Base-by-base conservation (phyloP, 2,113 vertebrate species). In the Maccullochella peelii region DNA sequence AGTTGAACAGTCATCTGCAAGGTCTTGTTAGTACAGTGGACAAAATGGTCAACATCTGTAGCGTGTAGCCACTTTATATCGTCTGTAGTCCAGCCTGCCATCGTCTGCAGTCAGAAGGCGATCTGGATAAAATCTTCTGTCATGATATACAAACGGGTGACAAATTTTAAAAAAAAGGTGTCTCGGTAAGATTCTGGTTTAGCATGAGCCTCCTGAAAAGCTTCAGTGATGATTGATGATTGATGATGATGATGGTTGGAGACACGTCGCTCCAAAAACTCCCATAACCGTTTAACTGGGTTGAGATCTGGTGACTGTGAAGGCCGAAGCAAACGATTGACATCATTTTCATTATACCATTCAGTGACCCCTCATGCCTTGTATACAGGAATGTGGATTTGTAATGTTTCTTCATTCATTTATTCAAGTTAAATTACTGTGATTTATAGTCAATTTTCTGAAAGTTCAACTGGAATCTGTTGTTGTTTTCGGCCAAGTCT, bases 11-110 rank as follows among this genome's bases (percentile, higher is more conserved):
- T 68, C 30, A 6, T 78, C 42, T 65, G 18, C 36, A 21, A 5
- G 42, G 75, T 75, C 68, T n/a, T 15, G 47, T 77, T 71, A 73
- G 52, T 65, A 50, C 11, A 0, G 38, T 42, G 63, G 40, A 68
- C 65, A 62, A 78, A 40, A 54, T 61, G 74, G 52, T 70, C 38
- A 15, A 55, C n/a, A 36, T 70, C 50, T 71, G 82, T 25, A 38
- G 44, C 16, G 47, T 50, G 71, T 42, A n/a, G 52, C n/a, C 52
- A 73, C 36, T 27, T 9, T 12, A 8, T 57, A 23, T 15, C 66
- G 58, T 44, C 80, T 67, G 40, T 18, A 36, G 72, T 25, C 33
- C 50, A 44, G 66, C 55, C 49, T 55, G 67, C 25, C 49, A 25
- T 15, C 6, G 52, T 42, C 47, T 73, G 49, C 25, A n/a, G 47